Evolutionary conservation across 1,140 invertebrate genomes (phyloP).

Genomic region (Drosophila bocki): DNA sequence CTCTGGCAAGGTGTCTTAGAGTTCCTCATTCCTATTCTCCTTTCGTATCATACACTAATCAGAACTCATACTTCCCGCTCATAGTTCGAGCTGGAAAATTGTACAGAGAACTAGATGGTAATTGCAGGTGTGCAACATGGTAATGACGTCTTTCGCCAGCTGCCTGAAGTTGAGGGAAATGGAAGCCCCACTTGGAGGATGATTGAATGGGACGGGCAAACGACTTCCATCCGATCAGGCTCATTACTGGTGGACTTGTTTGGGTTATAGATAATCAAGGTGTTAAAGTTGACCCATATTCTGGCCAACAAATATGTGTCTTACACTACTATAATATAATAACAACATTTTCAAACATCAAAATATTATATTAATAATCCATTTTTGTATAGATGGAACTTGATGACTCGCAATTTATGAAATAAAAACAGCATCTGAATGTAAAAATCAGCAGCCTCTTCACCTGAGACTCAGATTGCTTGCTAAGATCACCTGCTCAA

Average conservation of each 20-base stretch:
- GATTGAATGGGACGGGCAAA: constrained; percentile 32
- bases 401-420: background rate
- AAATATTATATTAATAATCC: background rate
- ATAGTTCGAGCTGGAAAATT: constrained; percentile 25
- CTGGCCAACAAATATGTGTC: background rate
- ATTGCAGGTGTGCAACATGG: constrained; percentile 52
- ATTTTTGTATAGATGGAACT: background rate
- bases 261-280: constrained; percentile 10
- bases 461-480: background rate
- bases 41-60: constrained; percentile 24
- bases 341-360: background rate
- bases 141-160: constrained; percentile 37
- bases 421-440: no score
- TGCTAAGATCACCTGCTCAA: constrained; percentile 27
- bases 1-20: background rate
- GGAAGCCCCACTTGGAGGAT: constrained; percentile 40
- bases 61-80: constrained; percentile 16
- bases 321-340: background rate
- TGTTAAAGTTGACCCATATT: constrained; percentile 27
- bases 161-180: constrained; percentile 23
- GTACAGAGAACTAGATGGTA: constrained; percentile 42
- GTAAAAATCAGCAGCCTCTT: background rate
- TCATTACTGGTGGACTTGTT: constrained; percentile 21
- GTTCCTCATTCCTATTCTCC: background rate
- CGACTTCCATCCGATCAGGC: constrained; percentile 27